Evolutionary conservation across 2,888 invertebrate species (phyloP), one percentile per base, ranked within the genome.

Genomic region (Eupithecia abbreviata): DNA sequence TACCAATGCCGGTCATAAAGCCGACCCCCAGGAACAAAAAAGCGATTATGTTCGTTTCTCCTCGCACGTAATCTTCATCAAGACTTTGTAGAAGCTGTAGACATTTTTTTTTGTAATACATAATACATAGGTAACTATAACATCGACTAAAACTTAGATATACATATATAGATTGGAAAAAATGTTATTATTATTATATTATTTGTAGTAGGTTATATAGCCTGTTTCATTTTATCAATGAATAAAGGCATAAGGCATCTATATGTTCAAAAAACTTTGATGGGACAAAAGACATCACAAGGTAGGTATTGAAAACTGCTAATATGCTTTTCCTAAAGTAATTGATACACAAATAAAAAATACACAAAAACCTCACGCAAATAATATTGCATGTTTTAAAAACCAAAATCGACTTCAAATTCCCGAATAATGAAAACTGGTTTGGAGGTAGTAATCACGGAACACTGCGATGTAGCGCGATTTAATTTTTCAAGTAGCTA

Each of bases 1-100:
- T 96, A 4, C 96, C 96, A 15, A 97, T 74, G 0, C 97, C 97
- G 0, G 97, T 96, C 72, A 96, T 83, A 0, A 97, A 73, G 0
- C 97, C 97, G 66, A 97, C 96, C 3, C 93, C 84, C 4, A 97
- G 89, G 88, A 97, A 97, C 47, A 96, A 88, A 0, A 96, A 84
- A 0, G 97, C 96, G 77, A 95, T 92, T 6, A 89, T 7, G 77
- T 91, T 92, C 2, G 93, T 90, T 71, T 91, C 87, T 1, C 84
- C 74, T 4, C 87, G 88, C 1, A 95, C 90, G 83, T 86, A 93
- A 6, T 85, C 80, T 2, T 90, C 90, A 72, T 94, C 83, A 0
- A 80, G 77, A 79, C 87, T 91, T 83, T 92, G 90, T 41, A 95
- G 81, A 41, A 92, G 85, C 95, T 95, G 85, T 1, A 49, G 72